Evolutionary conservation across 2,113 vertebrate genomes (phyloP).

Genomic region (Stictonetta naevosa): DNA sequence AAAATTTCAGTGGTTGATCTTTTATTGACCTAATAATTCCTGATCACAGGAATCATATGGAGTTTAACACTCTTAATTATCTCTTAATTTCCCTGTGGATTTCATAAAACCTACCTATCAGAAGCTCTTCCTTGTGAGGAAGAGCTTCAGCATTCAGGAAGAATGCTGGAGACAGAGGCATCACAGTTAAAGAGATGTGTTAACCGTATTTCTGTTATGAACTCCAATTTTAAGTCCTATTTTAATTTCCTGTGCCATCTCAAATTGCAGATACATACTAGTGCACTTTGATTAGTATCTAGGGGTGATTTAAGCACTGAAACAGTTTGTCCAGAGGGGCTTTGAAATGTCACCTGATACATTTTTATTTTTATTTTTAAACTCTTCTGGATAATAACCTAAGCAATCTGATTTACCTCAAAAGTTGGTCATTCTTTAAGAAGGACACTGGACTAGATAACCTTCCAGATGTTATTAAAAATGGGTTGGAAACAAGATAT

Average conservation of each 20-base stretch:
- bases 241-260: background rate
- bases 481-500: too few relatives aligned
- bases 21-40: background rate
- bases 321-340: background rate
- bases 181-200: rapidly evolving
- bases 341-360: background rate
- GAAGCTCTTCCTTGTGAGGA: background rate
- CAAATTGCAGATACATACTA: background rate
- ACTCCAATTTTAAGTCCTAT: background rate
- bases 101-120: background rate
- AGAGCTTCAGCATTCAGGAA: background rate
- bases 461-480: background rate
- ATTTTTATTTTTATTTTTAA: background rate
- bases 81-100: background rate
- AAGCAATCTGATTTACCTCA: background rate
- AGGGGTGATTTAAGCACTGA: background rate
- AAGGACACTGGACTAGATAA: background rate
- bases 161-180: background rate
- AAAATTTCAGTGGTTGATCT: background rate
- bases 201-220: background rate
- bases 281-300: background rate
- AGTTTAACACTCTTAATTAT: background rate
- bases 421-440: background rate
- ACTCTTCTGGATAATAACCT: background rate
- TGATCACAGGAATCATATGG: background rate